A percentile compares a stretch with the other conserved stretches of the same genome.
phyloP scores from a whole-genome alignment of 1,140 invertebrate genomes.

The Diabrotica virgifera region DNA sequence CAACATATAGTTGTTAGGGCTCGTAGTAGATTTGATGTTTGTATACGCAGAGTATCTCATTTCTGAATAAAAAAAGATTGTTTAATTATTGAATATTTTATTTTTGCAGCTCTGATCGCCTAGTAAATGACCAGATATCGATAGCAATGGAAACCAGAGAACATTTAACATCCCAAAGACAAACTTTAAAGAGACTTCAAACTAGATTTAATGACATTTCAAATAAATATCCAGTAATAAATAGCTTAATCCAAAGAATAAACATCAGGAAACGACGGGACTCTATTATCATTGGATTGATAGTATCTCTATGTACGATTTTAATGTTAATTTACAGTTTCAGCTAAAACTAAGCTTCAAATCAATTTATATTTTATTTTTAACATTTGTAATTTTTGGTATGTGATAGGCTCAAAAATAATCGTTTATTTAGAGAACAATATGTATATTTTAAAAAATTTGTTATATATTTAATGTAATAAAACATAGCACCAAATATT shows the following conservation, averaged over 20 bases:
- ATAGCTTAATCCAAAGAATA: slow-evolving; percentile 88
- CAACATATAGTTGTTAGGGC: too few relatives aligned
- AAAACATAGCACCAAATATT: not conserved
- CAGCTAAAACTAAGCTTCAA: slow-evolving; percentile 18
- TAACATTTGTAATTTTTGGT: not conserved
- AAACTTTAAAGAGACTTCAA: slow-evolving; percentile 85
- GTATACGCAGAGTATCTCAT: too few relatives aligned
- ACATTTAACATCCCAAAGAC: slow-evolving; percentile 82
- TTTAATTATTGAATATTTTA: not conserved
- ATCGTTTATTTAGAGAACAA: not conserved
- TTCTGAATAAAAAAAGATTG: too few relatives aligned
- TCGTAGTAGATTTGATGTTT: too few relatives aligned
- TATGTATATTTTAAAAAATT: not conserved
- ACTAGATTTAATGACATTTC: slow-evolving; percentile 90
- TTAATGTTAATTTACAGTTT: slow-evolving; percentile 82
- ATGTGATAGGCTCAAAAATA: slow-evolving; percentile 2
- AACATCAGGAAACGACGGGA: slow-evolving; percentile 90
- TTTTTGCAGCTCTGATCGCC: slow-evolving; percentile 77
- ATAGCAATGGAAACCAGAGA: slow-evolving; percentile 95
- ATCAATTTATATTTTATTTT: not conserved
- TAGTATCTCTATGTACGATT: slow-evolving; percentile 85
- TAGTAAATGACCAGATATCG: slow-evolving; percentile 95
- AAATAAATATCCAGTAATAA: slow-evolving; percentile 84
- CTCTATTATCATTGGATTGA: slow-evolving; percentile 81
- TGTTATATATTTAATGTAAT: not conserved